Evolutionary conservation across 2,888 invertebrate genomes (phyloP).

Genomic region (Torymus aiolomorphi): DNA sequence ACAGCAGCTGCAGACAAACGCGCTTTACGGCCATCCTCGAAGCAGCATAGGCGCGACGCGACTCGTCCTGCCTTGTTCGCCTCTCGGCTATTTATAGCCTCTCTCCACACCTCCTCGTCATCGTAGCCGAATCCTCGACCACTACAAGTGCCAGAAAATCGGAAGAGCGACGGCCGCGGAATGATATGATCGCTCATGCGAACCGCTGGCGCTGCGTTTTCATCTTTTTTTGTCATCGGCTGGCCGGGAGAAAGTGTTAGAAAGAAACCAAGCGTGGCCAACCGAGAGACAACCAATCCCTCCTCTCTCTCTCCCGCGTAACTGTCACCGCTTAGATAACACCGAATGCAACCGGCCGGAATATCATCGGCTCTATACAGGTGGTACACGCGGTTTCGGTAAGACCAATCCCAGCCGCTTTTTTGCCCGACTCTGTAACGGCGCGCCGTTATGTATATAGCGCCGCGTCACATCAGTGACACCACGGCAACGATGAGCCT

Average conservation of each 20-base stretch:
- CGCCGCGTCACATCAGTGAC: too few relatives aligned
- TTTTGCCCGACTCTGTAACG: too few relatives aligned
- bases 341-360: conserved; percentile 20
- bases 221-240: conserved; percentile 42
- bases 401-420: too few relatives aligned
- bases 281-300: conserved; percentile 18
- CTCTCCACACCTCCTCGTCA: too few relatives aligned
- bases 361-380: neutral
- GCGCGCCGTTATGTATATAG: too few relatives aligned
- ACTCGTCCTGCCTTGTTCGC: conserved; percentile 41
- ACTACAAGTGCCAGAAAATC: conserved; percentile 5
- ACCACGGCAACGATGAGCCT: too few relatives aligned
- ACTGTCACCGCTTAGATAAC: conserved; percentile 31
- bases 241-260: conserved; percentile 39
- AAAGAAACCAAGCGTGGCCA: conserved; percentile 38
- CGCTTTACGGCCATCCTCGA: conserved; percentile 40
- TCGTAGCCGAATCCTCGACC: too few relatives aligned
- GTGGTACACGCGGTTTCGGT: too few relatives aligned
- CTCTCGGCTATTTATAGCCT: conserved; percentile 48
- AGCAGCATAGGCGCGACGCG: conserved; percentile 31
- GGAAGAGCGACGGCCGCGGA: conserved; percentile 38
- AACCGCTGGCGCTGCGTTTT: conserved; percentile 15
- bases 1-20: neutral
- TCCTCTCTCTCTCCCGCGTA: neutral
- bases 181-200: conserved; percentile 48